Conservation (phyloP, 37 sponge, comb jelly and placozoan species). For the Halisarca cf. caerulea region DNA sequence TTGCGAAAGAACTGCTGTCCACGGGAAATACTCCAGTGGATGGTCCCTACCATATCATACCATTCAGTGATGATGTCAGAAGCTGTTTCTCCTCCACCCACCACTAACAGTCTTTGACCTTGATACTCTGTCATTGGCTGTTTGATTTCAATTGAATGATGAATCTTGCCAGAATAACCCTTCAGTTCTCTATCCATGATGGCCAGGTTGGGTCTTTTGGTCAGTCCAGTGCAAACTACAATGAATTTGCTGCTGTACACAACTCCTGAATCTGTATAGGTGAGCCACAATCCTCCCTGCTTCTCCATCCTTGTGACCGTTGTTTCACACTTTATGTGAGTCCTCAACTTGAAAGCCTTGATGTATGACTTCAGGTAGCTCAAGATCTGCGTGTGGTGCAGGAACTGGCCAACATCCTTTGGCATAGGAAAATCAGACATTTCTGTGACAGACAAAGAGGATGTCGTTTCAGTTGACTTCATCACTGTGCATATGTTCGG, state of each 20-base stretch:
- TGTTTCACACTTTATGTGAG: constrained; percentile 70
- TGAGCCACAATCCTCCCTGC: constrained; percentile 52
- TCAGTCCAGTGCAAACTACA: constrained; percentile 59
- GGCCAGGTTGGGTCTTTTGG: constrained; percentile 45
- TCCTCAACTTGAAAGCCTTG: constrained; percentile 57
- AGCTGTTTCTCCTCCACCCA: constrained; percentile 94
- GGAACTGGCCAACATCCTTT: constrained; percentile 74
- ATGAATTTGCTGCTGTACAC: constrained; percentile 57
- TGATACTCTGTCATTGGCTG: constrained; percentile 28
- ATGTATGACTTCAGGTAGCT: constrained; percentile 76
- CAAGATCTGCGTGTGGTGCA: constrained; percentile 71
- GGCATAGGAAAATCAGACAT: constrained; percentile 96
- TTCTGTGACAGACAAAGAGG: constrained; percentile 76
- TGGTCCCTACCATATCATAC: constrained; percentile 55
- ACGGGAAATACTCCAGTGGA: constrained; percentile 86
- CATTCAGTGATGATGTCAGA: constrained; percentile 84
- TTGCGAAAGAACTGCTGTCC: constrained; percentile 89
- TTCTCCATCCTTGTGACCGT: constrained; percentile 58
- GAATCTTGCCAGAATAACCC: constrained; percentile 58
- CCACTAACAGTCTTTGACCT: constrained; percentile 69
- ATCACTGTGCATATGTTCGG: constrained; percentile 73
- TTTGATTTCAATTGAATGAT: constrained; percentile 75
- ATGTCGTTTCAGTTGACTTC: constrained; percentile 65
- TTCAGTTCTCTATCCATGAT: constrained; percentile 38
- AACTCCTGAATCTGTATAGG: constrained; percentile 31